Base-by-base conservation (phyloP, 35 echinoderm and acorn worm species). In the Lytechinus pictus region DNA sequence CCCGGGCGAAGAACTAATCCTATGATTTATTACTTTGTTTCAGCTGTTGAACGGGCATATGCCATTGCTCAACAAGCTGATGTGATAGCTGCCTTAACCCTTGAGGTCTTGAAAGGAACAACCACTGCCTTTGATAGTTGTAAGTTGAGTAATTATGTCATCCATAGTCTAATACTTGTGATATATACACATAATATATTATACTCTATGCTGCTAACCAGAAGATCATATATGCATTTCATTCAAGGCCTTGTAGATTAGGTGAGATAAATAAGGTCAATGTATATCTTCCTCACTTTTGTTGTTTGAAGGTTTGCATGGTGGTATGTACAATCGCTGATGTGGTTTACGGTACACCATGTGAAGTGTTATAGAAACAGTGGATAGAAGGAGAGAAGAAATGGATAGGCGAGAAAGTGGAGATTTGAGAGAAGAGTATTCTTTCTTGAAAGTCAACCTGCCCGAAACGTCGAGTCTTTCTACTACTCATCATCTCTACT, bases 91-190 rank as follows among this genome's bases (percentile, higher is more conserved):
- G 97, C 98, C 24, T 96, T 99, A 5, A 96, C 98, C 7, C 66
- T 99, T n/a, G 98, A 99, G 79, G 98, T 98, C 4, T 91, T 99
- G 54, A 98, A 99, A 96, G 98, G 98, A 92, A 98, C 97, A 6
- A 99, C 94, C 10, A 97, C 96, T n/a, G 98, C 98, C n/a, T 99
- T 99, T 98, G 98, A 99, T 28, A 99, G 95, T 86, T 95, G 98
- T 99, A 96, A 97, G 95, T 94, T 24, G 8, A 24, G 1, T 79
- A 2, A 44, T 44, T 44, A 44, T 44, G 33, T 44, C 33, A 44
- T 44, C 33, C 33, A 44, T 44, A 44, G 19, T 79, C 6, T 19
- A 79, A 79, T n/a, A 24, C 66, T 24, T 79, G 6, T 79, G 66
- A 79, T 79, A 79, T 79, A 6, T 27, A 24, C 19, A 79, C 19